phyloP scores from a whole-genome alignment of 1,140 invertebrate species.

The Tetramorium parvispinum region DNA sequence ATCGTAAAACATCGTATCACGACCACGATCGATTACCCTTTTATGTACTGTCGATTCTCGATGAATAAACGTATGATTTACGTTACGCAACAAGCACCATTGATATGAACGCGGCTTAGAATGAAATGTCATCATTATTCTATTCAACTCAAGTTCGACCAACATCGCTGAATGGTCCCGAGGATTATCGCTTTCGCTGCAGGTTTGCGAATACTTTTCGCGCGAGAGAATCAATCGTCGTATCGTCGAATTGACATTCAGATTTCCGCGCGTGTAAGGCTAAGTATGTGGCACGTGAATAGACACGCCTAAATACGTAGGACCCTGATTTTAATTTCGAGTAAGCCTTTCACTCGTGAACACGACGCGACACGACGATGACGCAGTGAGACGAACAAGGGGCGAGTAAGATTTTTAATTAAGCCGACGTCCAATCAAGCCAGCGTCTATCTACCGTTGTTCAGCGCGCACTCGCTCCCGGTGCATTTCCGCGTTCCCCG shows the following conservation, averaged over 20 bases:
- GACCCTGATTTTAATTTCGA: conserved; percentile 1
- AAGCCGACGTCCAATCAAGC: conserved; percentile 71
- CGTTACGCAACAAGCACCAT: conserved; percentile 40
- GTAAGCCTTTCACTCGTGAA: conserved; percentile 12
- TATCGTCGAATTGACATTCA: background rate
- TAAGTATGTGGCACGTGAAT: background rate
- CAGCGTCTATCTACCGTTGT: conserved; percentile 62
- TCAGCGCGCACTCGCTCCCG: conserved; percentile 49
- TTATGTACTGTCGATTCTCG: conserved; percentile 3
- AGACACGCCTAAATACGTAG: background rate
- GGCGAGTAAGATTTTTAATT: conserved; percentile 73
- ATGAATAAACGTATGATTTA: conserved; percentile 15
- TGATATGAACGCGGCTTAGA: conserved; percentile 29
- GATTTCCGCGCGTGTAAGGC: background rate
- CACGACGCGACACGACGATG: background rate
- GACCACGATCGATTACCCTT: conserved; percentile 32
- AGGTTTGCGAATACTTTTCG: conserved; percentile 26
- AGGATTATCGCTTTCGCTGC: conserved; percentile 20
- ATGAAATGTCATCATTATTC: conserved; percentile 56
- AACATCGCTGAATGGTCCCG: conserved; percentile 25
- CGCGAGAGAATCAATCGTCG: background rate
- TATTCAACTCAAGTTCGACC: conserved; percentile 51
- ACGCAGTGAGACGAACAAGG: conserved; percentile 32
- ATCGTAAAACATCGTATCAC: conserved; percentile 25
- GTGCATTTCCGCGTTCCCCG: conserved; percentile 71